phyloP scores from a whole-genome alignment of 2,113 vertebrate species.

The Microcebus jonahi region DNA sequence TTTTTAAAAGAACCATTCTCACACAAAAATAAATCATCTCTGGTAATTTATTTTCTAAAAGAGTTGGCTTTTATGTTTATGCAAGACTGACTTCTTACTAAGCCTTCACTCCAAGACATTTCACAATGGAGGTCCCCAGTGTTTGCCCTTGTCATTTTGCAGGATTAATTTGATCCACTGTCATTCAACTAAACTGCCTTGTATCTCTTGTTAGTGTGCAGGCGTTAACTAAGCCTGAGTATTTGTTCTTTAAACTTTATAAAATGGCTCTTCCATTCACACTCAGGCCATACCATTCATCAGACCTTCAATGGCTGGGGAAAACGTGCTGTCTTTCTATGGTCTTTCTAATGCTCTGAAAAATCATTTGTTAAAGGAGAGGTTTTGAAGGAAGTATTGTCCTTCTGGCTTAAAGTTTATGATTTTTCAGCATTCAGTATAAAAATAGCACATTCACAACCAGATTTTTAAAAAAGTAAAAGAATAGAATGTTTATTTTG shows the following conservation, averaged over 20 bases:
- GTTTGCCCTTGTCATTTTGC: conserved; percentile 1
- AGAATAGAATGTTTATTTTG: not conserved
- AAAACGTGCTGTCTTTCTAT: not conserved
- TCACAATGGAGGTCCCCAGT: not conserved
- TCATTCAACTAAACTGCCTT: not conserved
- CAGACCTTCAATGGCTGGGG: not conserved
- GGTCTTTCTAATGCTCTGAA: conserved; percentile 14
- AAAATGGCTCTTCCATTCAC: not conserved
- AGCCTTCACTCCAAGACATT: conserved; percentile 2
- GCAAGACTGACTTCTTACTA: conserved; percentile 32
- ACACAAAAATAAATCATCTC: conserved; percentile 26
- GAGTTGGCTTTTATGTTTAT: not conserved
- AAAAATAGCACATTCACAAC: not conserved
- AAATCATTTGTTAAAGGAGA: conserved; percentile 12
- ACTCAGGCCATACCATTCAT: not conserved
- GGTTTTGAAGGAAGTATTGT: not conserved
- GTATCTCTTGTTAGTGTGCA: not conserved
- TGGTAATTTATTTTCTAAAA: conserved; percentile 20
- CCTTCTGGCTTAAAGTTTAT: not conserved
- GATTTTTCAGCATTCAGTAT: not conserved
- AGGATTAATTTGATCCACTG: not conserved
- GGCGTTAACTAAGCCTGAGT: not conserved
- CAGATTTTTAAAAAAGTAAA: not conserved
- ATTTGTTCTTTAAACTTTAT: conserved; percentile 1
- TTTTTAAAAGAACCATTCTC: not conserved